Base-by-base conservation (phyloP, 1,140 invertebrate species). In the Zaprionus gabonicus region DNA sequence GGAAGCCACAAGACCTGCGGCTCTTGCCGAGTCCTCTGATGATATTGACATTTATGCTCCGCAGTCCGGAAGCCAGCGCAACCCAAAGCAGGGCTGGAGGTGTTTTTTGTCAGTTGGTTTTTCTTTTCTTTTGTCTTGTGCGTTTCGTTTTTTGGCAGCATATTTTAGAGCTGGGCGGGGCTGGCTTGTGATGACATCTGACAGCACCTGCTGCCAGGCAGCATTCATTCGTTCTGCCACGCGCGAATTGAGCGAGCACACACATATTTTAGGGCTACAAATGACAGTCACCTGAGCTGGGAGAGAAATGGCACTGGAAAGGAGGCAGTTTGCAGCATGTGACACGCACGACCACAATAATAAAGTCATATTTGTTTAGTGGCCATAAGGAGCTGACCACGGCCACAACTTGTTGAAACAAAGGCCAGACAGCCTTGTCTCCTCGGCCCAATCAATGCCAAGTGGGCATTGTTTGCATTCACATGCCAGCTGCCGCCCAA, bases 31-130 rank as follows among this genome's bases (percentile, higher is more conserved):
- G 78, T 64, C 59, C 67, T 59, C 85, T 78, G 71, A 84, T 81
- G 84, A 71, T 88, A 90, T 84, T 88, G 84, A 85, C 84, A 90
- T 88, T 88, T 90, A 88, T 81, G 81, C 82, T 85, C 60, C 69
- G 31, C 62, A 34, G 17, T 17, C 27, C 38, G 4, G 31, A 38
- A 13, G 20, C 25, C 58, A 27, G 41, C 12, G 17, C n/a, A 46
- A 9, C 58, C 17, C 28, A 31, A 57, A 17, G 15, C 49, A 17
- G 36, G 2, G 9, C 31, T 34, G 10, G 31, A 25, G 17, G 15
- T 27, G 17, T 17, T n/a, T 56, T 57, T 20, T 65, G 12, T 41
- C 15, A n/a, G 34, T 41, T 17, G 6, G 27, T 13, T 25, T 7
- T 51, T 58, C 13, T 49, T 12, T 36, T 36, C 9, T 31, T 49